These are phyloP conservation scores for Adelosebastes latens DNA, from an alignment of 2,797 vertebrate species.

Conservation along the genomic window DNA sequence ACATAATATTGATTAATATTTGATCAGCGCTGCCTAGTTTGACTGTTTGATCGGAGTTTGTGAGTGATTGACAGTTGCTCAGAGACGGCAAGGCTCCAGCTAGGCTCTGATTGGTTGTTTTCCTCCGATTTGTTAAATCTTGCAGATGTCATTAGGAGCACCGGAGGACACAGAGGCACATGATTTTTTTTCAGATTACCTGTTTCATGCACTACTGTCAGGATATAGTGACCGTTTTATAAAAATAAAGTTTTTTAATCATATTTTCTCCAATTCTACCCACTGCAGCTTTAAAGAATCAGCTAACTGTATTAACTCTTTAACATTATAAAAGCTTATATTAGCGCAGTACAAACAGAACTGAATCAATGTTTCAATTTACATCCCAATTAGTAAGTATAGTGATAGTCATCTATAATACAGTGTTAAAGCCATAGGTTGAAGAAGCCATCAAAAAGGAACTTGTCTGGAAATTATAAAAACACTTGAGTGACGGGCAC, in stretches of 20 bases:
- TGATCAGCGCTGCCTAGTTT: too few relatives aligned
- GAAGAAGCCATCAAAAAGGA: neutral
- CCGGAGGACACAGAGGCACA: too few relatives aligned
- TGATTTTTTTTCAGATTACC: too few relatives aligned
- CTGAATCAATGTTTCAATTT: neutral
- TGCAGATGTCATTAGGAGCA: too few relatives aligned
- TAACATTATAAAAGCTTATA: neutral
- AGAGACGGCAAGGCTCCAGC: too few relatives aligned
- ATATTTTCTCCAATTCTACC: too few relatives aligned
- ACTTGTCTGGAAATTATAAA: neutral
- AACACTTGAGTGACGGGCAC: neutral
- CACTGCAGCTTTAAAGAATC: neutral
- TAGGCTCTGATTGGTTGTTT: too few relatives aligned
- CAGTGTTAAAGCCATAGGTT: neutral
- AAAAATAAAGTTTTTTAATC: too few relatives aligned
- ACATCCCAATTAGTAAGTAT: neutral
- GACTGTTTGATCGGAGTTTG: too few relatives aligned
- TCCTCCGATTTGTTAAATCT: too few relatives aligned
- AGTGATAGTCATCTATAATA: neutral
- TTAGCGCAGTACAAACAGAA: neutral
- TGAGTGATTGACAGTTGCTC: too few relatives aligned
- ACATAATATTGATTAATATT: too few relatives aligned
- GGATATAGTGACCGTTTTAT: neutral
- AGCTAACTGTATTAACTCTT: neutral
- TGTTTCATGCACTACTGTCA: neutral